These are phyloP conservation scores for Cecidostiba fungosa DNA, from an alignment of 2,888 invertebrate species.

Conservation along the genomic window DNA sequence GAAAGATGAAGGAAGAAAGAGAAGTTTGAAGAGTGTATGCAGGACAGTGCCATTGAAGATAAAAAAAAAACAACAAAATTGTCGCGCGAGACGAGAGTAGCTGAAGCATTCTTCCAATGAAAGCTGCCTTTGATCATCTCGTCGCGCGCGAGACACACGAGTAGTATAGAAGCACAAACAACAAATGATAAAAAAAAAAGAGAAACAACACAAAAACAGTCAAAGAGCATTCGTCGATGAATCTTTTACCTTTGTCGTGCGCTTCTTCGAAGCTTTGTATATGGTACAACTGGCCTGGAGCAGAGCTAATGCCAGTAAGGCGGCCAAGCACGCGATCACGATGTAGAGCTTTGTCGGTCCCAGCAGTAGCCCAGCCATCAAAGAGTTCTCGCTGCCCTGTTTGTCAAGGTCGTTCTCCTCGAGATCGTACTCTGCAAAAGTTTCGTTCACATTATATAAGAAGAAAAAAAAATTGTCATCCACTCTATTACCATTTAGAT, in stretches of 20 bases:
- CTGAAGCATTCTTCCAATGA: background rate
- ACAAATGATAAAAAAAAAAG: constrained; percentile 60
- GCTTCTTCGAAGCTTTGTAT: constrained; percentile 85
- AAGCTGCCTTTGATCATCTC: constrained; percentile 2
- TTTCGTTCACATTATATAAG: background rate
- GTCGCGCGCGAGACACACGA: background rate
- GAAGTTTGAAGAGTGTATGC: constrained; percentile 41
- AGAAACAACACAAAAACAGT: constrained; percentile 48
- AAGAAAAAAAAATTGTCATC: background rate
- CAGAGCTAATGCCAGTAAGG: constrained; percentile 89
- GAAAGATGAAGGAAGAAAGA: constrained; percentile 58
- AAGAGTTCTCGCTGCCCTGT: constrained; percentile 68
- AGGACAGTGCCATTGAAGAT: constrained; percentile 49
- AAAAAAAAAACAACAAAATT: background rate
- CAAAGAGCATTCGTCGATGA: constrained; percentile 42
- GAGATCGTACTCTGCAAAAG: constrained; percentile 42
- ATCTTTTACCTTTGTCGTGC: constrained; percentile 84
- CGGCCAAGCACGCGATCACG: constrained; percentile 90
- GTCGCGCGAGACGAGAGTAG: constrained; percentile 1
- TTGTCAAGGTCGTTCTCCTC: constrained; percentile 72
- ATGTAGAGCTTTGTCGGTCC: constrained; percentile 90
- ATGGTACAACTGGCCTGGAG: constrained; percentile 93
- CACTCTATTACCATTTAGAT: background rate
- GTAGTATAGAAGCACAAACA: constrained; percentile 35
- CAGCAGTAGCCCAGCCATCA: constrained; percentile 82